Conservation (phyloP, 2,888 invertebrate species). For the Prenolepis imparis region DNA sequence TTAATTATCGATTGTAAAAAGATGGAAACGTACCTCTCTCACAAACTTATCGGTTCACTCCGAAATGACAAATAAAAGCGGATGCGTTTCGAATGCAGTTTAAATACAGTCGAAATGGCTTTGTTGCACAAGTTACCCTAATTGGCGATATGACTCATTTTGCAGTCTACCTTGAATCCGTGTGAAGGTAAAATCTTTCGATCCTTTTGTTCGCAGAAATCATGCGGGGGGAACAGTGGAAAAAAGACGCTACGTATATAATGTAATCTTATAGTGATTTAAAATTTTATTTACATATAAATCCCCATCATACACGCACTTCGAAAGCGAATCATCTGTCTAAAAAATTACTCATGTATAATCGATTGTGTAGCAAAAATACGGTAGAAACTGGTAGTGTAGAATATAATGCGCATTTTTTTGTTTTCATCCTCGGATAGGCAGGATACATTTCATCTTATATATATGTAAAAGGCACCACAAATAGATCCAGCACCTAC, state of each 20-base stretch:
- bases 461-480: slow-evolving; percentile 1
- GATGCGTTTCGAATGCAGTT: neutral
- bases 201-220: slow-evolving; percentile 4
- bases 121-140: slow-evolving; percentile 59
- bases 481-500: slow-evolving; percentile 13
- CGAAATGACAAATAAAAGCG: slow-evolving; percentile 3
- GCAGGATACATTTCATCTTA: neutral
- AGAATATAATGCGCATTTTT: neutral
- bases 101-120: slow-evolving; percentile 48
- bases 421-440: neutral
- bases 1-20: neutral
- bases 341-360: neutral
- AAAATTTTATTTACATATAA: slow-evolving; percentile 38
- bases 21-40: slow-evolving; percentile 24
- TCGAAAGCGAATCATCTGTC: neutral
- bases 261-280: slow-evolving; percentile 2
- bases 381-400: neutral
- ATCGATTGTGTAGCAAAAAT: slow-evolving; percentile 12
- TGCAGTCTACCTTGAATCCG: slow-evolving; percentile 70
- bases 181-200: slow-evolving; percentile 58
- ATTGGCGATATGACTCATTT: slow-evolving; percentile 71
- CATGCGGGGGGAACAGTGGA: too few species aligned
- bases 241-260: neutral
- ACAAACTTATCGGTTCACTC: neutral
- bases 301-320: neutral